These are phyloP conservation scores for Sorex araneus DNA, from an alignment of 2,113 vertebrate genomes.

Conservation along the genomic window DNA sequence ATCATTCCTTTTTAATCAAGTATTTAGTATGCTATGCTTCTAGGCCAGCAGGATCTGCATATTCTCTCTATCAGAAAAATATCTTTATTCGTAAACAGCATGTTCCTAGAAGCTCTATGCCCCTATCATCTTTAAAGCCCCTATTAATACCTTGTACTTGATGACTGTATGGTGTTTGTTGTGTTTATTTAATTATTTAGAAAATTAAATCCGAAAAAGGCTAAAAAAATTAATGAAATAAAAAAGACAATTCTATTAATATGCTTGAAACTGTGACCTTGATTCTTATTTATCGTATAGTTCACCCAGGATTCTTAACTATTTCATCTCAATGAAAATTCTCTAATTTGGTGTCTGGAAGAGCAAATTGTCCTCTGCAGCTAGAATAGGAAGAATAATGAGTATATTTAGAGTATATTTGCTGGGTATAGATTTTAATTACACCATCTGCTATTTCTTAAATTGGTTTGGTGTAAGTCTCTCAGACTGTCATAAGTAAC, in stretches of 20 bases:
- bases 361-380: neutral
- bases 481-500: too few relatives aligned
- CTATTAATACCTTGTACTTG: neutral
- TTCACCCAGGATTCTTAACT: constrained; percentile 29
- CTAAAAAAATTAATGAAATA: neutral
- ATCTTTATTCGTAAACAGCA: constrained; percentile 72
- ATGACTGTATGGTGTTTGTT: constrained; percentile 70
- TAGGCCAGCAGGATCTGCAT: constrained; percentile 35
- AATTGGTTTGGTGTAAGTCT: too few relatives aligned
- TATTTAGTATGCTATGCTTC: constrained; percentile 68
- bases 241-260: constrained; percentile 37
- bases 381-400: neutral
- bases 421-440: neutral
- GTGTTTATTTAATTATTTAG: constrained; percentile 54
- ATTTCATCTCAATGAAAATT: neutral
- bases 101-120: constrained; percentile 77
- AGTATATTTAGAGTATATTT: too few relatives aligned
- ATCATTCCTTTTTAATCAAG: constrained; percentile 58
- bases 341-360: neutral
- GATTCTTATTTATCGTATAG: constrained; percentile 13
- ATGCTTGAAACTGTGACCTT: constrained; percentile 31
- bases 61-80: constrained; percentile 65
- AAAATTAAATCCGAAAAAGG: constrained; percentile 67
- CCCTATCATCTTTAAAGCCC: constrained; percentile 69
- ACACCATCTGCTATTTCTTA: too few relatives aligned